Evolutionary conservation across 2,113 vertebrate species (phyloP).

Genomic region (Riparia riparia): DNA sequence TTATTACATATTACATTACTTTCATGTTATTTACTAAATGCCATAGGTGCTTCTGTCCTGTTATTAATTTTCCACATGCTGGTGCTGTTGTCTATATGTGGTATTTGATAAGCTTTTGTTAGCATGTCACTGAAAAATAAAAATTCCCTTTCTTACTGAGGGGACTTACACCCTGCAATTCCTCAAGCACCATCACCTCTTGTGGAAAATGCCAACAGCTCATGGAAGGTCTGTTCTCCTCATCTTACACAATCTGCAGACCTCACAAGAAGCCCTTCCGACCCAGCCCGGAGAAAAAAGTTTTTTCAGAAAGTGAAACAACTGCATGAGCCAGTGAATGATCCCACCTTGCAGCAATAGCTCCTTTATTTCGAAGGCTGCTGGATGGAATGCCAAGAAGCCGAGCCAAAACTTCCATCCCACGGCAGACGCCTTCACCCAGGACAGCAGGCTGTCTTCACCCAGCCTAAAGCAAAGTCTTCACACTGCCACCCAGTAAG

Average conservation of each 20-base stretch:
- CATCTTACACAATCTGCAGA: neutral
- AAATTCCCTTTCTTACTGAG: neutral
- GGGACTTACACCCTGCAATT: neutral
- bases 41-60: neutral
- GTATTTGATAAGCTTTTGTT: neutral
- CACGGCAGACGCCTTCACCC: neutral
- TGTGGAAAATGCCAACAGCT: neutral
- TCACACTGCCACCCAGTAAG: neutral
- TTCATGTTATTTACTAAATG: neutral
- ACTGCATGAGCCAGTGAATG: rapidly evolving
- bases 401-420: no score
- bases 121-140: neutral
- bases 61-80: neutral
- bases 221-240: neutral
- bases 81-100: neutral
- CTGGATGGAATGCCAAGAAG: neutral
- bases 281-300: neutral
- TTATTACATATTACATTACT: neutral
- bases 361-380: neutral
- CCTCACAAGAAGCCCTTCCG: neutral
- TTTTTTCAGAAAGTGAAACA: neutral
- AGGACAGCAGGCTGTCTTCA: neutral
- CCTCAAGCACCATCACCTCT: neutral
- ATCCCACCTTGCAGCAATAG: no score
- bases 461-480: no score